Evolutionary conservation across 2,113 vertebrate species (phyloP).

Genomic region (Spea multiplicata): DNA sequence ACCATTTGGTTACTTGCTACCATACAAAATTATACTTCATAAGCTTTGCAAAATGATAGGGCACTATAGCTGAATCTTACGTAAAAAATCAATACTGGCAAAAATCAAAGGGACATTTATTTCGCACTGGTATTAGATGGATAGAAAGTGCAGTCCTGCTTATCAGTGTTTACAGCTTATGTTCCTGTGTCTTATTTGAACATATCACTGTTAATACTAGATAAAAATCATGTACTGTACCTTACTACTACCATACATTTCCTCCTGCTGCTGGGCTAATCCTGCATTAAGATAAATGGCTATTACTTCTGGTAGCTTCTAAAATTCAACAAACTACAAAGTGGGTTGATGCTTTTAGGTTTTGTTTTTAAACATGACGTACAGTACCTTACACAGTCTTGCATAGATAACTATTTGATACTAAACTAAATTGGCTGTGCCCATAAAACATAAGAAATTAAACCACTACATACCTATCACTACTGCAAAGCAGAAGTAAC

Average conservation of each 20-base stretch:
- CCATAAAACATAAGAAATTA: too few relatives aligned
- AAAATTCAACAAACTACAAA: not conserved
- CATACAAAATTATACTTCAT: not conserved
- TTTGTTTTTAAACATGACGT: not conserved
- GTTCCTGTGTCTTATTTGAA: slow-evolving; percentile 9
- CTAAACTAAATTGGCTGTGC: not conserved
- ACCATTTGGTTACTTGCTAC: slow-evolving; percentile 7
- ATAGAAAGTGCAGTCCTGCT: not conserved
- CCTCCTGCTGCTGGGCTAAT: not conserved
- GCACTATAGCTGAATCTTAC: slow-evolving; percentile 16
- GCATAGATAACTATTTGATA: not conserved
- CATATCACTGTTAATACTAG: slow-evolving; percentile 2
- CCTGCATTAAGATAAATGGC: not conserved
- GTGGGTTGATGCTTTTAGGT: not conserved
- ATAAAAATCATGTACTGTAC: slow-evolving; percentile 2
- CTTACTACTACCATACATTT: not conserved
- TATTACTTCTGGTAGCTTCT: not conserved
- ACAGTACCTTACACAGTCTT: not conserved
- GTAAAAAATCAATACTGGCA: slow-evolving; percentile 19
- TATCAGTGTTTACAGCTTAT: slow-evolving; percentile 7
- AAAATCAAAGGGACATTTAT: slow-evolving; percentile 3
- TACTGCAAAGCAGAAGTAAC: too few relatives aligned
- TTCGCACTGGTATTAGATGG: slow-evolving; percentile 12
- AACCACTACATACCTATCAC: too few relatives aligned
- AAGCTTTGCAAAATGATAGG: slow-evolving; percentile 1